Conservation (phyloP, 2,888 invertebrate species). For the Acanthosepion pharaonis region DNA sequence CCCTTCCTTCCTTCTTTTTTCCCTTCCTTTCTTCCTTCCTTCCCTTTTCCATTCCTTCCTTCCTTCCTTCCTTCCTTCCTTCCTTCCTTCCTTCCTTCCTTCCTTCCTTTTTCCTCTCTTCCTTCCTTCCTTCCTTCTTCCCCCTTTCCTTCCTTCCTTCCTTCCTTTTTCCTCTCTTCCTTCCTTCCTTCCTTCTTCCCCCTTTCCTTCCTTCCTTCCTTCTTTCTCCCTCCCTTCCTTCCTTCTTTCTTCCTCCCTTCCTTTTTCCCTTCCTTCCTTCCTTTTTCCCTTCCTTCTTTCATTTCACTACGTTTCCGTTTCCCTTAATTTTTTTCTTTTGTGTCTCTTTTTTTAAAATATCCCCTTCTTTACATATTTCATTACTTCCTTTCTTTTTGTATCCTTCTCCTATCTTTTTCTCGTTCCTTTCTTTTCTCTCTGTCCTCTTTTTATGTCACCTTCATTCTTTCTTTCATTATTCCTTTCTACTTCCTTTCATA, state of each 20-base stretch:
- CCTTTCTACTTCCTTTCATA: neutral
- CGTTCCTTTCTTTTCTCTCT: neutral
- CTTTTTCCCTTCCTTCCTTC: no score
- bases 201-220: neutral
- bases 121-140: neutral
- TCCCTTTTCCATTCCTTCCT: neutral
- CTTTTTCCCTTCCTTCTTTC: no score
- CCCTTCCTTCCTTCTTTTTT: neutral
- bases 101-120: no score
- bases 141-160: neutral
- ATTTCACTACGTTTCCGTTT: no score
- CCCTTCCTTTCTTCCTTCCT: neutral
- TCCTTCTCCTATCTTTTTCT: neutral
- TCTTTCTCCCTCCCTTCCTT: neutral
- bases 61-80: neutral
- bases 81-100: neutral
- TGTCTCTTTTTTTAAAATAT: no score
- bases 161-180: no score
- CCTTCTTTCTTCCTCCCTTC: fast-evolving
- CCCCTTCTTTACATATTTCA: neutral
- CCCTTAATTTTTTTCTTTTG: no score
- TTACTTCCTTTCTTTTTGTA: neutral
- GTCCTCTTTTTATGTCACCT: neutral
- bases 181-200: neutral
- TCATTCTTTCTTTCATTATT: neutral